These are phyloP conservation scores for Nesidiocoris tenuis DNA, from an alignment of 2,888 invertebrate species.

Conservation along the genomic window DNA sequence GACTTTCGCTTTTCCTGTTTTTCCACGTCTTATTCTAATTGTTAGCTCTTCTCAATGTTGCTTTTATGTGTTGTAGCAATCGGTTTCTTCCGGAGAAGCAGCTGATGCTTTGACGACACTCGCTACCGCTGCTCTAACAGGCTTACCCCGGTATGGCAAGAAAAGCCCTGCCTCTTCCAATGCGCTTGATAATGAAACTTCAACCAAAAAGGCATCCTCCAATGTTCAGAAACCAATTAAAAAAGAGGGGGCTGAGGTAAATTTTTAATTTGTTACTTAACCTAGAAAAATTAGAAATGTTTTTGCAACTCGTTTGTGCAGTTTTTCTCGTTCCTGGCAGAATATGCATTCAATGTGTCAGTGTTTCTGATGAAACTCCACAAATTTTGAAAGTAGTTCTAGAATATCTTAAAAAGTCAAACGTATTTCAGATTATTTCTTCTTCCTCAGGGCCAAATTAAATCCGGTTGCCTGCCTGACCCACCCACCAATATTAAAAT, in stretches of 20 bases:
- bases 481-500: conserved; percentile 99
- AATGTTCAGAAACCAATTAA: conserved; percentile 24
- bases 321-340: no score
- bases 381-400: no score
- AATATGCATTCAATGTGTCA: no score
- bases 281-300: no score
- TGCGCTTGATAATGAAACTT: conserved; percentile 12
- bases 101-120: conserved; percentile 56
- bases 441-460: background rate
- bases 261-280: no score
- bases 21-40: no score
- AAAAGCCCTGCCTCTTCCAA: conserved; percentile 1
- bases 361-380: no score
- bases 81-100: conserved; percentile 20
- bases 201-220: conserved; percentile 1
- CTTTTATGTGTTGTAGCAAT: background rate
- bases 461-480: conserved; percentile 67
- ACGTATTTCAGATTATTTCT: no score
- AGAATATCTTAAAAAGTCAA: no score
- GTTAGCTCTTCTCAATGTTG: no score
- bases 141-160: conserved; percentile 22
- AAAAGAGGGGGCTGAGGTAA: conserved; percentile 16
- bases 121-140: conserved; percentile 56
- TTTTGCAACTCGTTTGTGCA: no score
- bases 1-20: no score